These are phyloP conservation scores for Parnassius apollo DNA, from an alignment of 2,888 invertebrate species.

Conservation along the genomic window DNA sequence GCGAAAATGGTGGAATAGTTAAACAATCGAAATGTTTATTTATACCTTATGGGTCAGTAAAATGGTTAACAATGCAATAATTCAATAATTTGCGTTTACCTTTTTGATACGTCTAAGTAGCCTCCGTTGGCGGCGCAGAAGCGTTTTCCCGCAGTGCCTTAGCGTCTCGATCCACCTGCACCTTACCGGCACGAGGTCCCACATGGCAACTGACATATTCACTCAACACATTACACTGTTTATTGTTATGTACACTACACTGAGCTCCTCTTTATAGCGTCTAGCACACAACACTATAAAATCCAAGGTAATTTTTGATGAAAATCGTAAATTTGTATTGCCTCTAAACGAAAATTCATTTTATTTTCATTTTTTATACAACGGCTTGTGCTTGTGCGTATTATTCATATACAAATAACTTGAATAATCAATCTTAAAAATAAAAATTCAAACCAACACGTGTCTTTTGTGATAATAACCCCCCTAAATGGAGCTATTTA, in stretches of 20 bases:
- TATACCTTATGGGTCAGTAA: too few relatives aligned
- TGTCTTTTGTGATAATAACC: background rate
- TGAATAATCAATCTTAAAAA: too few relatives aligned
- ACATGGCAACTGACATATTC: constrained; percentile 58
- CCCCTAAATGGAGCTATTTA: background rate
- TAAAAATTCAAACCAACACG: background rate
- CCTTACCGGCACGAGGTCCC: constrained; percentile 69
- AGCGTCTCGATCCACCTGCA: constrained; percentile 73
- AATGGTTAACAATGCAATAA: background rate
- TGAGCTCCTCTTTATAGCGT: background rate
- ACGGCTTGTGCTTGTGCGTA: background rate
- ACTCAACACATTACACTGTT: constrained; percentile 33
- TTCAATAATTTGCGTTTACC: constrained; percentile 46
- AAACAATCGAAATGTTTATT: too few relatives aligned
- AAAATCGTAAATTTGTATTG: too few relatives aligned
- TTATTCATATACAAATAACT: background rate
- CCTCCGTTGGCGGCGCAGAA: constrained; percentile 68
- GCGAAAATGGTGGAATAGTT: too few relatives aligned
- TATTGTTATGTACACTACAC: constrained; percentile 24
- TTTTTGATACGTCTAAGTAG: constrained; percentile 71
- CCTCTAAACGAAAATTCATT: too few relatives aligned
- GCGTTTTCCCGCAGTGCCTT: constrained; percentile 72
- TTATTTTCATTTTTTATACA: background rate
- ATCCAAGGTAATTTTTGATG: too few relatives aligned
- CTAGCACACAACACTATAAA: background rate